These are phyloP conservation scores for Eriocheir sinensis DNA, from an alignment of 1,140 invertebrate species.

Conservation along the genomic window DNA sequence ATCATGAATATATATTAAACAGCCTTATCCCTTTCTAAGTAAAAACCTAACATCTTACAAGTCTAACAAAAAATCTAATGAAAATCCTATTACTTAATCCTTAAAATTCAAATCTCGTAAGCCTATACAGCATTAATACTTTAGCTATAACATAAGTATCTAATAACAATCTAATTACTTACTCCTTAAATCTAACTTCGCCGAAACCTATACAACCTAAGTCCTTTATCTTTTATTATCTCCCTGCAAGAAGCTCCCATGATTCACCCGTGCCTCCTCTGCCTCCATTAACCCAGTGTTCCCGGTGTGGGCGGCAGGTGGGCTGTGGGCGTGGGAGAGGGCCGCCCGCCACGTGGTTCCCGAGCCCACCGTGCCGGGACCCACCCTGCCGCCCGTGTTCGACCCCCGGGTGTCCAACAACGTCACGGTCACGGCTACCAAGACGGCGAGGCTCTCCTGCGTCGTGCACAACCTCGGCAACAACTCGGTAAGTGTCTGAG, in stretches of 20 bases:
- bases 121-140: no score
- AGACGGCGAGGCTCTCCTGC: slow-evolving; percentile 76
- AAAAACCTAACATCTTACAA: no score
- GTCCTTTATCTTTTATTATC: no score
- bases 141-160: no score
- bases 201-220: no score
- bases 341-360: slow-evolving; percentile 74
- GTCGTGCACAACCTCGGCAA: slow-evolving; percentile 77
- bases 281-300: background rate
- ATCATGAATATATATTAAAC: no score
- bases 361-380: slow-evolving; percentile 55
- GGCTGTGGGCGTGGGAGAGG: slow-evolving; percentile 49
- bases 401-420: slow-evolving; percentile 71
- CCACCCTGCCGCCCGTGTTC: slow-evolving; percentile 75
- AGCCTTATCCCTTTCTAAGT: no score
- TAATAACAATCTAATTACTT: no score
- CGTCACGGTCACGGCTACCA: slow-evolving; percentile 76
- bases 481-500: slow-evolving; percentile 74
- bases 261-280: background rate
- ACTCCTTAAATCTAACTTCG: no score
- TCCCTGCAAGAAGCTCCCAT: background rate
- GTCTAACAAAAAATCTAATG: no score
- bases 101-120: no score
- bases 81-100: no score
- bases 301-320: background rate